Conservation (phyloP, 2,888 invertebrate species). For the Eupeodes luniger region DNA sequence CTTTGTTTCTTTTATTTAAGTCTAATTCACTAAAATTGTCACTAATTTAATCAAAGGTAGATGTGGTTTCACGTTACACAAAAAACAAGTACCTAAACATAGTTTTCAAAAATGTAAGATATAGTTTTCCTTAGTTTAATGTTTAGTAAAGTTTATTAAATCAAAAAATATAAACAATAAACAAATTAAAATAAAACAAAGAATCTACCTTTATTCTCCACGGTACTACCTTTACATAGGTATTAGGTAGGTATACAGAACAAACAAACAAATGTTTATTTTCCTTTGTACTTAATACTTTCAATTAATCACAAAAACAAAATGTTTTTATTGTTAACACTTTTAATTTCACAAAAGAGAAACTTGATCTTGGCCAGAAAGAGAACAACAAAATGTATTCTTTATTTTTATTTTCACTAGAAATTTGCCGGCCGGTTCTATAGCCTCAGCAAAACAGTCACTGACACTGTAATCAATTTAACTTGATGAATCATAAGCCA, state of each 20-base stretch:
- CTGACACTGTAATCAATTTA: background rate
- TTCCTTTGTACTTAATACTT: background rate
- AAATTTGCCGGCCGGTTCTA: slow-evolving; percentile 67
- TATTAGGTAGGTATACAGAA: background rate
- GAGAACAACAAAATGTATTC: slow-evolving; percentile 22
- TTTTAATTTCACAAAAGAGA: slow-evolving; percentile 62
- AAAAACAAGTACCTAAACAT: too few species aligned
- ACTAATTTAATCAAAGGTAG: background rate
- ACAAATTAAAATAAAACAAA: background rate
- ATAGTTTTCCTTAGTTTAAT: background rate
- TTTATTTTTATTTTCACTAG: slow-evolving; percentile 17
- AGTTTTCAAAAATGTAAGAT: too few species aligned
- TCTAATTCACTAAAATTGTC: background rate
- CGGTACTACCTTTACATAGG: too few species aligned
- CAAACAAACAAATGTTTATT: background rate
- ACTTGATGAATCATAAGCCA: background rate
- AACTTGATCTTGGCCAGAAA: slow-evolving; percentile 61
- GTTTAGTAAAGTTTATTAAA: background rate
- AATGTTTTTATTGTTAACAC: slow-evolving; percentile 31
- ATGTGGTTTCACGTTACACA: too few species aligned
- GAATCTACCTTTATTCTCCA: slow-evolving; percentile 24
- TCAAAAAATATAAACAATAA: background rate
- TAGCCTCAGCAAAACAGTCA: slow-evolving; percentile 42
- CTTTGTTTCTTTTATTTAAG: background rate
- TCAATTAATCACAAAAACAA: slow-evolving; percentile 25